Evolutionary conservation across 2,797 vertebrate species (phyloP), one percentile per base, ranked within the genome.

Genomic region (Parotocinclus haroldoi): DNA sequence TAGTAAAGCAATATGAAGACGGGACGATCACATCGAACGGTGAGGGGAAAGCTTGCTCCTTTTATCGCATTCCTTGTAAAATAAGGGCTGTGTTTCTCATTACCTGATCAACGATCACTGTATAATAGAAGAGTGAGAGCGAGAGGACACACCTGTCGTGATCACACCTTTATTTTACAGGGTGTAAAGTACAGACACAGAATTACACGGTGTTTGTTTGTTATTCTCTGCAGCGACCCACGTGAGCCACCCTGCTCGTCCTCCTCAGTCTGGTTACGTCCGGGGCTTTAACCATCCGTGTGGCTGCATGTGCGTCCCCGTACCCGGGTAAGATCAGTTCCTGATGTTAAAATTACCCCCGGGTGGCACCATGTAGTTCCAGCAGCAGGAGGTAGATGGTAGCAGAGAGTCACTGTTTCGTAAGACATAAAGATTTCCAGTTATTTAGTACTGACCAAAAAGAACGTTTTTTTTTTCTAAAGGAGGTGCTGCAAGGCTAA

Each of bases 241-340:
- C 0, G 88, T 94, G 80, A 89, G 78, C 18, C 94, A 98, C 46
- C 84, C 84, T 0, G 61, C 76, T 1, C 97, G 93, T 67, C 92
- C 92, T 56, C 87, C 90, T n/a, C 89, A 89, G 65, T 79, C 92
- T 0, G 86, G 89, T 63, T 95, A 87, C 0, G 93, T 99, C 65
- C 86, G 96, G 78, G 96, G 95, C 27, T 90, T 92, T 59, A 99
- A 98, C 84, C 91, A 97, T 63, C 86, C 93, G 0, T 98, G 96
- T 67, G 96, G 95, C 19, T 98, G 94, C 78, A 89, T 95, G 76
- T 95, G 94, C 68, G 86, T 91, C 53, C 95, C 95, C 44, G 71
- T 95, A 71, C 85, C 91, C 46, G 93, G 94, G 96, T 98, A 89
- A 93, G 94, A 3, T 16, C 12, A 18, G 38, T 50, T 70, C n/a